Evolutionary conservation across 2,888 invertebrate species (phyloP).

Genomic region (Ectemnius lituratus): DNA sequence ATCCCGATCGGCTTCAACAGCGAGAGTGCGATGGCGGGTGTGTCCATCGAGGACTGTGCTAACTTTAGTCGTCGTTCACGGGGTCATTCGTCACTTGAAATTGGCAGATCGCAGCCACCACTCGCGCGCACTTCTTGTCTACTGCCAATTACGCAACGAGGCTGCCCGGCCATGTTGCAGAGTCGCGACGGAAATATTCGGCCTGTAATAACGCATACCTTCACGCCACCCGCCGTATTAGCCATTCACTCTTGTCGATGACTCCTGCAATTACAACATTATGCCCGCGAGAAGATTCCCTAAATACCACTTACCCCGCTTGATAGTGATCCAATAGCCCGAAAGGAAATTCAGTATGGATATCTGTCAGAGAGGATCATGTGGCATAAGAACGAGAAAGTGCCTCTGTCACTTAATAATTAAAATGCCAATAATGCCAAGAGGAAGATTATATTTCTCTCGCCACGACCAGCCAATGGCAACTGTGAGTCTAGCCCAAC

Average conservation of each 20-base stretch:
- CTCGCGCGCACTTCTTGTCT: constrained; percentile 26
- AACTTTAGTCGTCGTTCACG: constrained; percentile 50
- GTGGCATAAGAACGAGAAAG: no score
- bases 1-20: no score
- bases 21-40: no score
- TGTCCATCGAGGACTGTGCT: constrained; percentile 17
- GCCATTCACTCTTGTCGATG: constrained; percentile 18
- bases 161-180: constrained; percentile 15
- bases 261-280: constrained; percentile 38
- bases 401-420: no score
- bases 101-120: constrained; percentile 52
- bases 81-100: constrained; percentile 57
- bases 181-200: constrained; percentile 52
- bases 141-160: constrained; percentile 49
- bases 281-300: constrained; percentile 30
- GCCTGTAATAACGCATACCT: constrained; percentile 31
- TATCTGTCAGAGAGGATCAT: no score
- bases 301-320: constrained; percentile 19
- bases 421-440: no score
- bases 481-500: no score
- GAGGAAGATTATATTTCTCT: no score
- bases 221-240: constrained; percentile 19
- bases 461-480: no score
- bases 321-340: constrained; percentile 34
- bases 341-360: not conserved